Evolutionary conservation across 2,113 vertebrate species (phyloP), one percentile per base, ranked within the genome.

Genomic region (Octodon degus): DNA sequence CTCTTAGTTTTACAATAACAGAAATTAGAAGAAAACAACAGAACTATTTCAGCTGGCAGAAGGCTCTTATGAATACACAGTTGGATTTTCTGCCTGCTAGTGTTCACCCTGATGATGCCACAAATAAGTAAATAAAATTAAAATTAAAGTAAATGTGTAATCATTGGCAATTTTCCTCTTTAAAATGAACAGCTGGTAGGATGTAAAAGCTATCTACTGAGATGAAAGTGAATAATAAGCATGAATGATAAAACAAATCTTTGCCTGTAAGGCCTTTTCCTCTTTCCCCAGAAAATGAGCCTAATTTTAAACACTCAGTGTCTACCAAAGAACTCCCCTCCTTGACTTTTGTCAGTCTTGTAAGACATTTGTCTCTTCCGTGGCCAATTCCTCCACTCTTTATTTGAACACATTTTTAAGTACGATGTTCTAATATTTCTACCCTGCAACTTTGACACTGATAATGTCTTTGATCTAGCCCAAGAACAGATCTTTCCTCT

Each of bases 131-230:
- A 24, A 63, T 25, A 58, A 70, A 40, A 17, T 67, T n/a, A 72
- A 72, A 72, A 72, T 37, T 22, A 37, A 70, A 47, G 37, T 16
- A 58, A 58, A 58, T 58, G 55, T 76, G 37, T n/a, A 53, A 91
- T 86, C 22, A 63, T 53, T 77, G 62, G 74, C 82, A 76, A 89
- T 34, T 47, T 95, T 94, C 40, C 37, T 96, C 25, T 90, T 86
- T 76, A 93, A 92, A 89, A 74, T 4, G 90, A 96, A 83, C 5
- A 80, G 43, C 27, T 85, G 12, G 2, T 63, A 82, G 25, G 40
- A 60, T 86, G 60, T 20, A 34, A 16, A 79, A n/a, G 83, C 24
- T 83, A 76, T 25, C 30, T 5, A 53, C 12, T 62, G 25, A 88
- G 10, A 58, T 40, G 17, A 94, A 24, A 62, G 27, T 80, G 22